Conservation (phyloP, 1,140 invertebrate species). For the Hypsibius dujardini region DNA sequence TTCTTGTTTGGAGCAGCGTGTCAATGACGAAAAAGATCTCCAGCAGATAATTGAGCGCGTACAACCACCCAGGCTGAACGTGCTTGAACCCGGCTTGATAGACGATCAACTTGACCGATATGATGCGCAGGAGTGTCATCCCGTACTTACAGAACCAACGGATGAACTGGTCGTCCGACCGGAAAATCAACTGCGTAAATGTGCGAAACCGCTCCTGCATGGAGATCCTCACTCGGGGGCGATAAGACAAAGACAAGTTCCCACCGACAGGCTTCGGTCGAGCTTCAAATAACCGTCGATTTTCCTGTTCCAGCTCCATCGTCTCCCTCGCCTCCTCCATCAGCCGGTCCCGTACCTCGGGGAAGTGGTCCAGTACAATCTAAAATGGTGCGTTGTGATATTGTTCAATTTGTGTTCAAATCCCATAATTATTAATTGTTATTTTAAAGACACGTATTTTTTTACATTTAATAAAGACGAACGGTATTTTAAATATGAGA, state of each 20-base stretch:
- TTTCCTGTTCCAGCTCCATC: background rate
- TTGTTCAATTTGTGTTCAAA: no score
- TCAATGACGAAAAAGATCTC: background rate
- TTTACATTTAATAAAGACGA: no score
- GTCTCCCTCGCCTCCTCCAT: background rate
- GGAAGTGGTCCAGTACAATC: constrained; percentile 20
- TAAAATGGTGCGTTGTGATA: no score
- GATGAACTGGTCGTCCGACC: no score
- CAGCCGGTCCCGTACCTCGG: constrained; percentile 9
- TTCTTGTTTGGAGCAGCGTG: background rate
- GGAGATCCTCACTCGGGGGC: no score
- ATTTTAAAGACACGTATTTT: no score
- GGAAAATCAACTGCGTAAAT: no score
- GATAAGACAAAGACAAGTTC: background rate
- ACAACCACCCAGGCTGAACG: background rate
- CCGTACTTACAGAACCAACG: no score
- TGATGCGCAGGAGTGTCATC: no score
- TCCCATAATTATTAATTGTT: no score
- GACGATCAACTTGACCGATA: background rate
- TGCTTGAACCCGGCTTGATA: background rate
- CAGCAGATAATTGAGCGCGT: background rate
- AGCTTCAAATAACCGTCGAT: background rate
- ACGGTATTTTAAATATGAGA: no score
- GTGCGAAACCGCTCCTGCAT: no score
- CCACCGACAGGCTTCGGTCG: background rate